Evolutionary conservation across 1,140 invertebrate genomes (phyloP), one percentile per base, ranked within the genome.

Genomic region (Chrysomallon squamiferum): DNA sequence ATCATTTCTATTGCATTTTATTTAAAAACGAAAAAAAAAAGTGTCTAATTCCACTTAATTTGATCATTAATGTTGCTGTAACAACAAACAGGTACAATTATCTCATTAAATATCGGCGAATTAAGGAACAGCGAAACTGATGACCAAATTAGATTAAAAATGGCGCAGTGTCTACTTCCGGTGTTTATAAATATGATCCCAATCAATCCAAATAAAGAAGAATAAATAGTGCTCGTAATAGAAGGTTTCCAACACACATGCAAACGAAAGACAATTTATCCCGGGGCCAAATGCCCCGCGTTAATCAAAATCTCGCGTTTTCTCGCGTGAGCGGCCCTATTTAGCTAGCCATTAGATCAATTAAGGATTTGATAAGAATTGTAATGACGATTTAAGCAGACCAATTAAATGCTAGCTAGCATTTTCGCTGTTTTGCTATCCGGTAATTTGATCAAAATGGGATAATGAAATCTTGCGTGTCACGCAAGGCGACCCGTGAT

Each of bases 401-500:
- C 35, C 59, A 49, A 62, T 62, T 50, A 62, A 49, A 47, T 50
- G 59, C 59, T 45, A 62, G 59, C 38, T 62, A 62, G 35, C 59
- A 62, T 43, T 62, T 62, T 62, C 41, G 41, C 59, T 62, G 59
- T 62, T 62, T 62, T 27, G 29, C 59, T 49, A 50, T 62, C 59
- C 59, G 59, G 43, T 43, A 30, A 29, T 30, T 7, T 35, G 43
- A 62, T 62, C 20, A 22, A 62, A 35, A 49, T 45, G 22, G 59
- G 38, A 50, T 62, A 62, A 62, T 62, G 59, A 43, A 62, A 62
- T 62, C 45, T 25, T 47, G 35, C 29, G 15, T 27, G 47, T 62
- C 59, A 62, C 59, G 59, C 59, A 15, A 62, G 20, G 27, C 27
- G 18, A 25, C 45, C 43, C 49, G 41, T 50, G 27, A 29, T 62